Conservation (phyloP, 2,888 invertebrate species). For the Andrena praecox region DNA sequence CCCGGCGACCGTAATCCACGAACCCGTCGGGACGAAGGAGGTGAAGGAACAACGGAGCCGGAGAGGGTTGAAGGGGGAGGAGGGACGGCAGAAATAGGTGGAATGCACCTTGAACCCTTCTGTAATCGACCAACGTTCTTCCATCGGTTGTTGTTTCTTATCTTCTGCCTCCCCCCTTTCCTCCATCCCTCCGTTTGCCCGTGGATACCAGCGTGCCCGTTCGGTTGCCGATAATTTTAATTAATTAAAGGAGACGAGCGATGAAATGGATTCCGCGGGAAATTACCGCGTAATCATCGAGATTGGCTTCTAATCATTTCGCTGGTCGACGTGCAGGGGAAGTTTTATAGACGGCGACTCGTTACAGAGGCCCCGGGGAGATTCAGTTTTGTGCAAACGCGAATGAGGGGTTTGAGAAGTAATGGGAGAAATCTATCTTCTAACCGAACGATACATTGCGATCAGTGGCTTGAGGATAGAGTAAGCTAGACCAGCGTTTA, state of each 20-base stretch:
- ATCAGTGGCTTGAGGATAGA: background rate
- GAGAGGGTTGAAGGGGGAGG: background rate
- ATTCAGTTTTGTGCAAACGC: constrained; percentile 12
- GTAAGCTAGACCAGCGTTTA: background rate
- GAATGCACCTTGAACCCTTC: constrained; percentile 52
- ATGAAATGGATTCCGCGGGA: constrained; percentile 53
- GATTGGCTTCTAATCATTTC: constrained; percentile 53
- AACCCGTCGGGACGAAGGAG: constrained; percentile 53
- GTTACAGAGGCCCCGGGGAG: background rate
- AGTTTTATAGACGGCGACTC: background rate
- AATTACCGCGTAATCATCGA: constrained; percentile 50
- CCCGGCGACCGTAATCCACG: constrained; percentile 70
- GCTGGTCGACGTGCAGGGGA: background rate
- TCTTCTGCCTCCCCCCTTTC: constrained; percentile 12
- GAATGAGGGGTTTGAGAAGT: background rate
- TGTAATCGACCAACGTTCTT: constrained; percentile 42
- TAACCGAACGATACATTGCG: background rate
- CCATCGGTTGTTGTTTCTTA: constrained; percentile 50
- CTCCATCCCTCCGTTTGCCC: background rate
- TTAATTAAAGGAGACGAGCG: constrained; percentile 55
- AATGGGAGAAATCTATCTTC: background rate
- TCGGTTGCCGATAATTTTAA: constrained; percentile 47
- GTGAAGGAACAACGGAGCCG: constrained; percentile 7
- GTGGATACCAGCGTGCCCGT: constrained; percentile 34
- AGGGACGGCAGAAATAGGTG: constrained; percentile 46